Base-by-base conservation (phyloP, 2,888 invertebrate species). In the Proisotoma minuta region DNA sequence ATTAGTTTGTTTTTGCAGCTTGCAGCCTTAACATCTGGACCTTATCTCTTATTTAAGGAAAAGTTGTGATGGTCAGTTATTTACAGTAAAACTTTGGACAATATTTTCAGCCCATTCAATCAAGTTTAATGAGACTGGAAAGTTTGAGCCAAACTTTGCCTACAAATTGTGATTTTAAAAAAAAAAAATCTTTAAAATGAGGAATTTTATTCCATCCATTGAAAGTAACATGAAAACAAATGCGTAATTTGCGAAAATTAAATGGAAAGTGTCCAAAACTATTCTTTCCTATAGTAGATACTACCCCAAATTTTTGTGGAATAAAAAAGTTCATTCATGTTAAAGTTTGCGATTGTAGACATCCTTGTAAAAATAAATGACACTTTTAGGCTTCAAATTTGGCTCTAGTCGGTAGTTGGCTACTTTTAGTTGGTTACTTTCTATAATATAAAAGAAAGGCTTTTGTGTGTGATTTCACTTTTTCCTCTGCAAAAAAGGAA, bases 401-500 rank as follows among this genome's bases (percentile, higher is more conserved):
- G 43, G 43, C 43, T 43, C 43, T 43, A 43, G 43, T 43, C 20
- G 18, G 18, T 43, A 43, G 18, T 43, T n/a, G n/a, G n/a, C n/a
- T 43, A 43, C 43, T 43, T 43, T 43, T 43, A 43, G 43, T 43
- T 43, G 20, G 43, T 43, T 43, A 43, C 43, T 43, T 43, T n/a
- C 43, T 12, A 12, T 43, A n/a, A 43, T 18, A 23, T 12, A 50
- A 24, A 27, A 27, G n/a, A 24, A 3, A 51, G 51, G 27, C 27
- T 51, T 18, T 27, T 51, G 26, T 27, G 51, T 26, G 15, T 51
- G 51, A 51, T 51, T 51, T 52, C 26, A 28, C 52, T 50, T 20
- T 47, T 24, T 18, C 50, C 23, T 50, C 23, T 50, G 18, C n/a
- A 3, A 22, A 5, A 3, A 22, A 27, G 15, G 28, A 51, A 54